Evolutionary conservation across 2,888 invertebrate species (phyloP).

Genomic region (Philonicus albiceps): DNA sequence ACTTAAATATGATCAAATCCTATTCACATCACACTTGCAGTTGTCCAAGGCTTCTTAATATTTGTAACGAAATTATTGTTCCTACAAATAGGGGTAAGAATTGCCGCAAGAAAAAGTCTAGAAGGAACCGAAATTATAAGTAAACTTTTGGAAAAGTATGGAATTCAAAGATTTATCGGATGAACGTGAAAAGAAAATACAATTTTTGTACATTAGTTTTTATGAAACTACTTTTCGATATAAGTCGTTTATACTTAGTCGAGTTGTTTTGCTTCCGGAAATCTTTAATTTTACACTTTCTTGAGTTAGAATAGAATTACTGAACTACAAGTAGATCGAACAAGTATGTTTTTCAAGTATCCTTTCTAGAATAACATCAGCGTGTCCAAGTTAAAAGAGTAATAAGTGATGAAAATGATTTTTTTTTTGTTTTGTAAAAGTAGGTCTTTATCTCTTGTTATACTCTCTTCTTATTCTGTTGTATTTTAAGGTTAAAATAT

Average conservation of each 20-base stretch:
- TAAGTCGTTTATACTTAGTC: neutral
- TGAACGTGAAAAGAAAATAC: neutral
- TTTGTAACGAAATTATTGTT: slow-evolving; percentile 46
- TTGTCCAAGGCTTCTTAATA: slow-evolving; percentile 43
- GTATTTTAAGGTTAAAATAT: neutral
- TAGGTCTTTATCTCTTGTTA: neutral
- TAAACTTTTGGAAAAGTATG: neutral
- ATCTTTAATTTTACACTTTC: neutral
- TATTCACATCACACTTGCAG: slow-evolving; percentile 45
- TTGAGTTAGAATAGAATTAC: neutral
- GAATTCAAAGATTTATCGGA: neutral
- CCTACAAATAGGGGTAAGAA: slow-evolving; percentile 45
- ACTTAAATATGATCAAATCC: slow-evolving; percentile 37
- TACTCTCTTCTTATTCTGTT: neutral
- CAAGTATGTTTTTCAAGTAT: neutral
- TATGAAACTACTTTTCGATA: neutral
- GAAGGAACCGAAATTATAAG: slow-evolving; percentile 43
- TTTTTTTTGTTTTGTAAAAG: neutral
- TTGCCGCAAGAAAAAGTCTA: slow-evolving; percentile 43
- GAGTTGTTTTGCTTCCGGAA: neutral
- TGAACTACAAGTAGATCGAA: neutral
- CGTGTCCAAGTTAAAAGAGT: neutral
- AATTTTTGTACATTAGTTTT: neutral
- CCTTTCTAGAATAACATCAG: neutral
- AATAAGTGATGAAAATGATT: neutral